Evolutionary conservation across 1,140 invertebrate species (phyloP), one percentile per base, ranked within the genome.

Genomic region (Anthonomus grandis): DNA sequence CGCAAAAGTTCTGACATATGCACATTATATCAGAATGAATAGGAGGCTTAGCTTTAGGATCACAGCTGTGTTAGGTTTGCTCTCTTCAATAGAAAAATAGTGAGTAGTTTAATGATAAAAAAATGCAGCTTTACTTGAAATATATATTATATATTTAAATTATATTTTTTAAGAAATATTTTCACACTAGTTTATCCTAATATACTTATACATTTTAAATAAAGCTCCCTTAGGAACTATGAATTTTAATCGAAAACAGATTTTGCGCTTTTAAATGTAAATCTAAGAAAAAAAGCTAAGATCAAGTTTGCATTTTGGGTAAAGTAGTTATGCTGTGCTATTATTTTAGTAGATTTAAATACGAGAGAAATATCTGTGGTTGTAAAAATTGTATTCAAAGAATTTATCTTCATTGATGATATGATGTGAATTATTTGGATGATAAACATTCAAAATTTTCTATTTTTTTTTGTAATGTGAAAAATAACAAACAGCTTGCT

Each of bases 1-100:
- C 18, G 54, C 54, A 56, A 56, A 48, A 46, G 45, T 49, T 48
- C 54, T 56, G 54, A 56, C 54, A 56, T 56, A 48, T 56, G 54
- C 54, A 56, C 54, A 49, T 38, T n/a, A 56, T 49, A 21, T 18
- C 19, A 45, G 34, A 59, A 48, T 59, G 12, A 42, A 54, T 42
- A 22, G 34, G 22, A 41, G 37, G 47, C 57, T 53, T 60, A n/a
- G n/a, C n/a, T n/a, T n/a, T n/a, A 60, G 18, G 27, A 57, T 51
- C 53, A 50, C 52, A 54, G 47, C 52, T 56, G 48, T 60, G 49
- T 47, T 13, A 39, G 36, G 27, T 53, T 47, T 36, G 50, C 51
- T 51, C 45, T 47, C 19, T 57, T 49, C 34, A 31, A 61, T 34
- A 24, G 25, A 52, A 44, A 52, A 52, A 18, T 46, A 41, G 41